Percentiles rank a stretch among this genome's conserved stretches.
Conservation (phyloP, 2,888 invertebrate species). For the Altica lythri region DNA sequence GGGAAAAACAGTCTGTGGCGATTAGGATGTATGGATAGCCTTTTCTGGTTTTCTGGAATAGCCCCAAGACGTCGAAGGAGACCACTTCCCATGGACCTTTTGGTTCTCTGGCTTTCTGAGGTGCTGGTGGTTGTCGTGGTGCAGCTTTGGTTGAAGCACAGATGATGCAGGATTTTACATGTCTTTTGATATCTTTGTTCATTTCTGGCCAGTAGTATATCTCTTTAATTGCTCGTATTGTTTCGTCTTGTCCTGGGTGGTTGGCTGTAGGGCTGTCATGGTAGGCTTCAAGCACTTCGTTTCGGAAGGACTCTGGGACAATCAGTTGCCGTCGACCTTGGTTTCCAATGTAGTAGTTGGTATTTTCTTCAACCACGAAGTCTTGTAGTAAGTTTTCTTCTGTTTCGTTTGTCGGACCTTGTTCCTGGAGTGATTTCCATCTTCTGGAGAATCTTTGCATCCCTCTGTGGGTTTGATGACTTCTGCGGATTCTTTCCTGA, state of each 20-base stretch:
- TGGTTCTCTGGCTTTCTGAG: not conserved
- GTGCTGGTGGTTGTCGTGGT: not conserved
- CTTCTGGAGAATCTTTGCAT: too few species aligned
- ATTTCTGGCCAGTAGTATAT: slow-evolving; percentile 39
- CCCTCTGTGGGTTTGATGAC: too few species aligned
- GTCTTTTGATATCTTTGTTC: slow-evolving; percentile 23
- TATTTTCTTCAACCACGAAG: too few species aligned
- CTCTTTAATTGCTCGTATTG: slow-evolving; percentile 29
- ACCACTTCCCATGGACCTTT: slow-evolving; percentile 10
- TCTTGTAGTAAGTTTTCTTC: too few species aligned
- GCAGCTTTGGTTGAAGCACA: slow-evolving; percentile 13
- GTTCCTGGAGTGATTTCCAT: too few species aligned
- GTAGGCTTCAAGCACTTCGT: not conserved
- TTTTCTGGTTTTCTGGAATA: not conserved
- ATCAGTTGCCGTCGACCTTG: too few species aligned
- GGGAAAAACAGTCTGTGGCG: slow-evolving; percentile 9
- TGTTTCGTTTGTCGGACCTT: too few species aligned
- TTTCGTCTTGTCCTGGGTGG: slow-evolving; percentile 39
- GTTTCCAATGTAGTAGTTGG: too few species aligned
- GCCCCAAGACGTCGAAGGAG: slow-evolving; percentile 17
- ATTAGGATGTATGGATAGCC: slow-evolving; percentile 15
- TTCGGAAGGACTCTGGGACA: not conserved
- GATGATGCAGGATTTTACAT: slow-evolving; percentile 12
- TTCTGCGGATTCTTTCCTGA: too few species aligned
- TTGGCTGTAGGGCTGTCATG: slow-evolving; percentile 26